Percentiles rank a stretch among this genome's conserved stretches.
Conservation (phyloP, 2,797 vertebrate genomes). For the Balearica regulorum region DNA sequence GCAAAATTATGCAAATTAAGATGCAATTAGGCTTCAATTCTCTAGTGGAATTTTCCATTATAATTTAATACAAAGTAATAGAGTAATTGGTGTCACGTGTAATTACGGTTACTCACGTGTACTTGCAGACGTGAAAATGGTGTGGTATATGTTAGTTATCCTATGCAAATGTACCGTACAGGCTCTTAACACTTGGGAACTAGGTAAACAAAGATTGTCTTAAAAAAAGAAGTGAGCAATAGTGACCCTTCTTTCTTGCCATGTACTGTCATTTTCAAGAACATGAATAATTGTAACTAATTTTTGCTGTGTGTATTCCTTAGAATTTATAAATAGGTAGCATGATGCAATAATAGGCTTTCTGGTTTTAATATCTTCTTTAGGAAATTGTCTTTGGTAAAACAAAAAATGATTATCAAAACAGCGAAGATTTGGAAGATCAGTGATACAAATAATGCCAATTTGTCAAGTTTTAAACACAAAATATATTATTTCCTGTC, state of each 20-base stretch:
- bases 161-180: conserved; percentile 93
- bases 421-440: background rate
- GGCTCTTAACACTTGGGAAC: conserved; percentile 85
- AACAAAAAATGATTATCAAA: conserved; percentile 43
- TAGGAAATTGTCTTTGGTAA: conserved; percentile 51
- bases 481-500: background rate
- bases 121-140: conserved; percentile 99
- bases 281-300: conserved; percentile 71
- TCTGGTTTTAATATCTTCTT: conserved; percentile 52
- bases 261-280: conserved; percentile 70
- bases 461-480: background rate
- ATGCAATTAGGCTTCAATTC: conserved; percentile 99
- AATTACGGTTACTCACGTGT: conserved; percentile 99
- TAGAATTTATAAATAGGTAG: conserved; percentile 70
- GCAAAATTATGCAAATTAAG: conserved; percentile 99
- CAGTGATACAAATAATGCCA: background rate
- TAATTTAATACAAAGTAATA: conserved; percentile 99
- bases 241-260: conserved; percentile 71
- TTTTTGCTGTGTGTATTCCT: conserved; percentile 71
- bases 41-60: conserved; percentile 99
- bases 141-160: conserved; percentile 97
- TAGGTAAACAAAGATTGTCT: conserved; percentile 80
- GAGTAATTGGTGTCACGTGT: conserved; percentile 99
- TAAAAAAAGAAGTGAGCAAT: conserved; percentile 65
- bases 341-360: conserved; percentile 47